Evolutionary conservation across 2,888 invertebrate genomes (phyloP), one percentile per base, ranked within the genome.

Genomic region (Ptychoptera contaminata): DNA sequence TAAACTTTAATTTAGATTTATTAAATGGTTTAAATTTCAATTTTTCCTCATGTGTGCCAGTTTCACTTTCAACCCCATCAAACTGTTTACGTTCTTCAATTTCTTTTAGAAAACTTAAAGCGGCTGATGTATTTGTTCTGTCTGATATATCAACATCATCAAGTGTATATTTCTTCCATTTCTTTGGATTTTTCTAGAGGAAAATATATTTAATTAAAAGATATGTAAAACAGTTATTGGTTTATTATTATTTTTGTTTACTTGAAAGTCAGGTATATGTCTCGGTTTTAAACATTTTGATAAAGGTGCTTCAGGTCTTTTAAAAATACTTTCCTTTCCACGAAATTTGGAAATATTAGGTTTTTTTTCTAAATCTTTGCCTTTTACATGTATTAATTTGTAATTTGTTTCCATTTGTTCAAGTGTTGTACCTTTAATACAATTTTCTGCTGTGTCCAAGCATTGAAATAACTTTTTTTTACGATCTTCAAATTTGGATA

Each of bases 131-230:
- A 55, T 90, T 90, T 37, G 79, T 77, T 43, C 72, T 71, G 46
- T 88, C 85, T 0, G 86, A 82, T 67, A 86, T 79, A 55, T 86
- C 84, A 3, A 87, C 85, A 71, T 88, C 84, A 23, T 76, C 78
- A 14, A 91, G 62, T 12, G 79, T 77, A 56, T 91, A 90, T 56
- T 78, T 82, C 10, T 74, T 77, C 83, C 85, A 90, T 57, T 82
- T 85, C 48, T 82, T 74, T 11, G 88, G 90, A 64, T 87, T 79
- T 50, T 73, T 74, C 55, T 79, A 71, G 55, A 75, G 74, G 50
- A 40, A 23, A 43, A 7, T 11, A 42, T 32, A 1, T 23, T 43
- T 34, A 5, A 10, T 12, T 32, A 32, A 23, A 16, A 15, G 12
- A 23, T 16, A 31, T 29, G 8, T 12, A 12, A 12, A 30, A 16